These are phyloP conservation scores for Pandemis cinnamomeana DNA, from an alignment of 2,888 invertebrate species.

Conservation along the genomic window DNA sequence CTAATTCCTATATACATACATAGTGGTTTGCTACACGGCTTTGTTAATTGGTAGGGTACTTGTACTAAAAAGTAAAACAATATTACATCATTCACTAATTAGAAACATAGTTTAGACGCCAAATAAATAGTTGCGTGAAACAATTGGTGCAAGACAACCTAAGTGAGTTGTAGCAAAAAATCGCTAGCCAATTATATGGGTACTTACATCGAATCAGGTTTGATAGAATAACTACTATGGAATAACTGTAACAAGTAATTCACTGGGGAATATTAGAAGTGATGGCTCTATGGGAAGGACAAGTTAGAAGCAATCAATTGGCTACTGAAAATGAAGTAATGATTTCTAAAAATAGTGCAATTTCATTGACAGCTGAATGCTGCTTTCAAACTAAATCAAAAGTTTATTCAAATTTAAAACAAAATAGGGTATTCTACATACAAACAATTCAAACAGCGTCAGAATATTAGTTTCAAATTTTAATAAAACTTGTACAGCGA, in stretches of 20 bases:
- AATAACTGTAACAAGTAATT: conserved; percentile 31
- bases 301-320: not conserved
- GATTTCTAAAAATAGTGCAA: not conserved
- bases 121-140: conserved; percentile 33
- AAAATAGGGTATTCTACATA: no score
- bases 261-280: conserved; percentile 10
- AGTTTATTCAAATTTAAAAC: not conserved
- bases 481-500: no score
- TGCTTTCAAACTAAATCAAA: not conserved
- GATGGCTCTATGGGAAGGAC: conserved; percentile 6
- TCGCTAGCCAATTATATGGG: conserved; percentile 28
- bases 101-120: conserved; percentile 29
- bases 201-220: conserved; percentile 25
- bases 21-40: not conserved
- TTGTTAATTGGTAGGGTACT: conserved; percentile 12
- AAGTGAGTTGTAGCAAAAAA: conserved; percentile 38
- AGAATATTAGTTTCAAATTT: no score
- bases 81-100: conserved; percentile 25
- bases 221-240: conserved; percentile 39
- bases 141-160: conserved; percentile 39
- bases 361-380: not conserved
- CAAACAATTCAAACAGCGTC: no score
- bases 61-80: conserved; percentile 3
- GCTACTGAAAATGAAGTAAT: not conserved
- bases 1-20: not conserved